Evolutionary conservation across 2,888 invertebrate species (phyloP).

Genomic region (Pterobdella sp.): DNA sequence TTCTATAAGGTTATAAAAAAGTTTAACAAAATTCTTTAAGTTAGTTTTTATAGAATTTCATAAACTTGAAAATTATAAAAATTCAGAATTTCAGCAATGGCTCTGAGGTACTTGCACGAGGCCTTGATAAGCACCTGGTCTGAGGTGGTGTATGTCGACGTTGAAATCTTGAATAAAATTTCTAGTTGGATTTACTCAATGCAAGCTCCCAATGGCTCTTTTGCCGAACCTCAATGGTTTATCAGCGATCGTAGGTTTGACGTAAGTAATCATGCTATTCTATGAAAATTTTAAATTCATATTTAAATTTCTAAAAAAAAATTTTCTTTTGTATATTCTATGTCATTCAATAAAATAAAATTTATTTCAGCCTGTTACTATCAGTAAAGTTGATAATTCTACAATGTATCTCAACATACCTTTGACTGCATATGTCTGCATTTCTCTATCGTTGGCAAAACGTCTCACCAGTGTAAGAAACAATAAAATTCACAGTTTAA

Average conservation of each 20-base stretch:
- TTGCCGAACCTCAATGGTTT: constrained; percentile 33
- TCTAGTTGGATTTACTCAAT: constrained; percentile 36
- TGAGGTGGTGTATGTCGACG: constrained; percentile 35
- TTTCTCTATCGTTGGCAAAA: constrained; percentile 33
- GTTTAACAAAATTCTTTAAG: background rate
- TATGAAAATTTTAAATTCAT: background rate
- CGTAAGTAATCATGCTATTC: constrained; percentile 31
- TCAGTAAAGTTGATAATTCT: constrained; percentile 26
- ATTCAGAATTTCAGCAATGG: constrained; percentile 76
- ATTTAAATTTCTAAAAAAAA: background rate
- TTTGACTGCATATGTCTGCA: constrained; percentile 37
- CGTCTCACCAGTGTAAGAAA: constrained; percentile 38
- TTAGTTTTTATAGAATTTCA: background rate
- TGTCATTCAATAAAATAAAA: background rate
- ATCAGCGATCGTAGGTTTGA: constrained; percentile 35
- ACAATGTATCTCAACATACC: constrained; percentile 35
- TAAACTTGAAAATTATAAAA: background rate
- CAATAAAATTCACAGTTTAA: background rate
- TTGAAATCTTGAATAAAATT: constrained; percentile 36
- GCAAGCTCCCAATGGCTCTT: constrained; percentile 35
- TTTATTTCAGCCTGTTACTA: constrained; percentile 30
- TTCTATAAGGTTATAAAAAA: constrained; percentile 68
- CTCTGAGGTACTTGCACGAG: constrained; percentile 76
- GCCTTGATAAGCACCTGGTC: constrained; percentile 55
- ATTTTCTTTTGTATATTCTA: constrained; percentile 5